These are phyloP conservation scores for Salvator merianae DNA, from an alignment of 2,113 vertebrate species.

Conservation along the genomic window DNA sequence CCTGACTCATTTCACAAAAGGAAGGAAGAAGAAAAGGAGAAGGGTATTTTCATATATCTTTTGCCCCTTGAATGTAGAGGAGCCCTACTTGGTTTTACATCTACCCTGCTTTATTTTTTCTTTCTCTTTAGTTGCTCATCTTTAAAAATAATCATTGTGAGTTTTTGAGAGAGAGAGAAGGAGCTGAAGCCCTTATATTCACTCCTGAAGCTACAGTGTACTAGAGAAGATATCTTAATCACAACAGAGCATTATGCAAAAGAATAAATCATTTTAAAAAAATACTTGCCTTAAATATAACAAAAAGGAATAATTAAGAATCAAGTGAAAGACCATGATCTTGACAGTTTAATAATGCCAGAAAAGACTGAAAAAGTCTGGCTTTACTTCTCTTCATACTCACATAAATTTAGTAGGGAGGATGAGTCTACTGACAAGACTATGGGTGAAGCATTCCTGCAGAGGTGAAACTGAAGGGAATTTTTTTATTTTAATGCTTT, in stretches of 20 bases:
- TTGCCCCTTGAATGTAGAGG: constrained; percentile 69
- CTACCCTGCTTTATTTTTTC: constrained; percentile 63
- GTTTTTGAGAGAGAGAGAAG: too few species aligned
- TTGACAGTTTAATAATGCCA: constrained; percentile 73
- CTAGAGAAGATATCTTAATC: constrained; percentile 75
- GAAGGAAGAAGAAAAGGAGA: constrained; percentile 66
- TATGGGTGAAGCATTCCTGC: too few species aligned
- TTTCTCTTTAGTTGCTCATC: constrained; percentile 28
- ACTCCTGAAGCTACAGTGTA: constrained; percentile 66
- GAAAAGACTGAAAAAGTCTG: constrained; percentile 66
- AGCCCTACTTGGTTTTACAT: constrained; percentile 66
- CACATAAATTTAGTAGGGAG: not conserved
- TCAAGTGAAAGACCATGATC: constrained; percentile 66
- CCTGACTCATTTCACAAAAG: constrained; percentile 74
- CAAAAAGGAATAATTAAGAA: constrained; percentile 79
- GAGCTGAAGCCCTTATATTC: constrained; percentile 49
- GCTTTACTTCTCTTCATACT: constrained; percentile 49
- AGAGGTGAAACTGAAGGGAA: too few species aligned
- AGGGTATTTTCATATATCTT: constrained; percentile 54
- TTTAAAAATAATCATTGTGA: constrained; percentile 46
- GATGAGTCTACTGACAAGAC: too few species aligned
- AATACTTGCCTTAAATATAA: constrained; percentile 79
- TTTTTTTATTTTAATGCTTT: too few species aligned
- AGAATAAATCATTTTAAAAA: constrained; percentile 70
- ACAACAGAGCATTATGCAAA: constrained; percentile 75